Conservation (phyloP, 92 coral and sea anemone genomes). For the Scolanthus callimorphus region DNA sequence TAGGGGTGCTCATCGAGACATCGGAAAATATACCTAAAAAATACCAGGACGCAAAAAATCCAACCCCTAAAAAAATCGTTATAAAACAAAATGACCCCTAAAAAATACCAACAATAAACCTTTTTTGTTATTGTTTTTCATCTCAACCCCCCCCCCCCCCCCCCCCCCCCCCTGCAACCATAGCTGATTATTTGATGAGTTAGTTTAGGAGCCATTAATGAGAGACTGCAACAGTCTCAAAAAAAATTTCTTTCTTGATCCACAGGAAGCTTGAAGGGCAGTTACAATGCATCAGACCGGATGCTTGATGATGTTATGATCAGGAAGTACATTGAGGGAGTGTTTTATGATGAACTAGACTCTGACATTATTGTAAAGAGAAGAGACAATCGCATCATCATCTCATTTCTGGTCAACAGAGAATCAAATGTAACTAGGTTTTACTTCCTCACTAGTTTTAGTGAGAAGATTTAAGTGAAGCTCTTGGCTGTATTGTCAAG, state of each 20-base stretch:
- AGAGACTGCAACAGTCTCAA: no score
- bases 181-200: no score
- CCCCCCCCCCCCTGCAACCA: no score
- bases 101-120: no score
- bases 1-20: no score
- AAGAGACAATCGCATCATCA: constrained; percentile 77
- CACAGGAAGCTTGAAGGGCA: constrained; percentile 87
- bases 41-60: no score
- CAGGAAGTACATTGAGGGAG: constrained; percentile 92
- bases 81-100: no score
- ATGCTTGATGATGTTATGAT: constrained; percentile 92
- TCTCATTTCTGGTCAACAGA: constrained; percentile 66
- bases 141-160: no score
- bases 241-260: neutral
- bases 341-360: constrained; percentile 72
- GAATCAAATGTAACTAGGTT: constrained; percentile 61
- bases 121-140: no score
- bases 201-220: no score
- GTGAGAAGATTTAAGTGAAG: constrained; percentile 79
- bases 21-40: no score
- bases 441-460: constrained; percentile 85
- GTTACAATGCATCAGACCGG: constrained; percentile 90
- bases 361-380: constrained; percentile 92
- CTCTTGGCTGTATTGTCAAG: constrained; percentile 82
- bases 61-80: no score